phyloP scores from a whole-genome alignment of 2,888 invertebrate species.

The Gortyna flavago region DNA sequence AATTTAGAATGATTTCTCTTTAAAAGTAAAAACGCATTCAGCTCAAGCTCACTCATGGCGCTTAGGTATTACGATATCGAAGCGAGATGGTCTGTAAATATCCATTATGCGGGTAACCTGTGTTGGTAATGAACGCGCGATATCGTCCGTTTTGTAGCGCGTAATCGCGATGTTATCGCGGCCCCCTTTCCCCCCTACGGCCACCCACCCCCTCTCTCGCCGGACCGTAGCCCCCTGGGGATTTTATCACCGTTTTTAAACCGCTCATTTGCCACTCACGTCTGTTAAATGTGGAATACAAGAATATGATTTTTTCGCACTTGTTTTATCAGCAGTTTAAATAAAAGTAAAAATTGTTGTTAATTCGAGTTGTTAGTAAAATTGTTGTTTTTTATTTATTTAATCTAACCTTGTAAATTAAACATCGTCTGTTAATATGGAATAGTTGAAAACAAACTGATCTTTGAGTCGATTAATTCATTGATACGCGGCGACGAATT shows the following conservation, averaged over 20 bases:
- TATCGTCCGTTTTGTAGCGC: conserved; percentile 87
- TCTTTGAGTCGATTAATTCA: not conserved
- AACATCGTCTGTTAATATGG: not conserved
- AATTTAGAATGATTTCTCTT: conserved; percentile 11
- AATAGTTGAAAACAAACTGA: too few species aligned
- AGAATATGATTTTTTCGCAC: conserved; percentile 10
- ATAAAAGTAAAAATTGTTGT: not conserved
- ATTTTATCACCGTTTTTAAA: conserved; percentile 67
- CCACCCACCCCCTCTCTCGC: conserved; percentile 65
- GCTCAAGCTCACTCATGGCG: not conserved
- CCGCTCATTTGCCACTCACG: conserved; percentile 67
- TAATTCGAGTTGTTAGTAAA: not conserved
- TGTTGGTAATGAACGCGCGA: conserved; percentile 82
- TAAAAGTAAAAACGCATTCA: not conserved
- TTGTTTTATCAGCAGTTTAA: not conserved
- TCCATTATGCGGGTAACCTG: conserved; percentile 80
- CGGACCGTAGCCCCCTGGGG: conserved; percentile 78
- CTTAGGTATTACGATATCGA: conserved; percentile 45
- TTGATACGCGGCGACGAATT: not conserved
- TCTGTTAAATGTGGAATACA: conserved; percentile 42
- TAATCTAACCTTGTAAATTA: not conserved
- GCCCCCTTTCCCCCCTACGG: conserved; percentile 53
- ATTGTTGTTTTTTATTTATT: not conserved
- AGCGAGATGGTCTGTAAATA: conserved; percentile 72
- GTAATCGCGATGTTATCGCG: conserved; percentile 84